phyloP scores from a whole-genome alignment of 2,888 invertebrate genomes.

The Orthosia incerta region DNA sequence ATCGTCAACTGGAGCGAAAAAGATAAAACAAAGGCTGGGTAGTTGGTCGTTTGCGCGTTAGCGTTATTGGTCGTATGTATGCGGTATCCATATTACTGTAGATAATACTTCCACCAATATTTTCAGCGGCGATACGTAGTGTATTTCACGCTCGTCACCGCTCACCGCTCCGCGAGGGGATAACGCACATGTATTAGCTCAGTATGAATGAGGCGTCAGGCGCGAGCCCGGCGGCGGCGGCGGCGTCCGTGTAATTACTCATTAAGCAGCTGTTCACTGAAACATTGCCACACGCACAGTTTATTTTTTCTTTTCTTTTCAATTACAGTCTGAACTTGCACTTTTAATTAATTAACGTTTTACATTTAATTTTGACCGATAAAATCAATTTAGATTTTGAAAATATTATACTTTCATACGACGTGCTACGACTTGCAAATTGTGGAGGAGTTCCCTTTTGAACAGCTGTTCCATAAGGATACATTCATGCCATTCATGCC shows the following conservation, averaged over 20 bases:
- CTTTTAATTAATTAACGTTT: background rate
- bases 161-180: background rate
- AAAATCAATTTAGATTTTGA: background rate
- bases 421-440: background rate
- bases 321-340: background rate
- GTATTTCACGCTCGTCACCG: background rate
- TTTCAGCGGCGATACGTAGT: slow-evolving; percentile 18
- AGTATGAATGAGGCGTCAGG: slow-evolving; percentile 36
- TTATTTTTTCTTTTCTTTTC: slow-evolving; percentile 6
- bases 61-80: background rate
- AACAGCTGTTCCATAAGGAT: background rate
- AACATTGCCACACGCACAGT: slow-evolving; percentile 56
- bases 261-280: slow-evolving; percentile 43
- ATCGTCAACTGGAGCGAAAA: background rate
- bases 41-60: background rate
- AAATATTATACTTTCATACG: too few relatives aligned
- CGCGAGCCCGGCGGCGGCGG: too few relatives aligned
- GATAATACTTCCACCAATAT: slow-evolving; percentile 3
- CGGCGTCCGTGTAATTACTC: slow-evolving; percentile 22
- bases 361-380: background rate
- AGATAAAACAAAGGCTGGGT: too few relatives aligned
- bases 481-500: too few relatives aligned
- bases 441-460: background rate
- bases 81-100: background rate
- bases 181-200: background rate